phyloP scores from a whole-genome alignment of 2,797 vertebrate species.

The Rhynchotus rufescens region DNA sequence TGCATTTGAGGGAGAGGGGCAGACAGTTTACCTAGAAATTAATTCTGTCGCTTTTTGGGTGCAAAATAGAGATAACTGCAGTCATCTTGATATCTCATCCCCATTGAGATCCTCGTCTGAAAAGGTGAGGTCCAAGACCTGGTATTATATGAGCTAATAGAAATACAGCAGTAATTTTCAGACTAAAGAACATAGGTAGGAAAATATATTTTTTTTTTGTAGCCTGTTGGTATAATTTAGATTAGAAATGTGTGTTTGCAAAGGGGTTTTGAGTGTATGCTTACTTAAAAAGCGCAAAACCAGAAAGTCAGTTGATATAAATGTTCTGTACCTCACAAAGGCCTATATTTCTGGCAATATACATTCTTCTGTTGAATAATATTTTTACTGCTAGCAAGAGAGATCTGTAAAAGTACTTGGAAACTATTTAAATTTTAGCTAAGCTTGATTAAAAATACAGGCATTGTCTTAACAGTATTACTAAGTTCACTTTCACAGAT shows the following conservation, averaged over 20 bases:
- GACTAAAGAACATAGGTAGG: background rate
- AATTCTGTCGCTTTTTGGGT: background rate
- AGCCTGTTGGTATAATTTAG: background rate
- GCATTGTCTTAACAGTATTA: background rate
- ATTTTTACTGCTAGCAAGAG: background rate
- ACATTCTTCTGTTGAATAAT: background rate
- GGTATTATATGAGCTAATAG: background rate
- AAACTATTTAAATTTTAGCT: background rate
- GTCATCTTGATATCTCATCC: background rate
- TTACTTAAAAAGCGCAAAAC: background rate
- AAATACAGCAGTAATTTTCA: background rate
- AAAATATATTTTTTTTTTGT: background rate
- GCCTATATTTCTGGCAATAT: background rate
- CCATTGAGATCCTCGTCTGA: background rate
- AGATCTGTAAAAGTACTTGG: background rate
- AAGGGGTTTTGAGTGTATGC: background rate
- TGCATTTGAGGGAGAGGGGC: background rate
- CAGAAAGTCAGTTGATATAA: background rate
- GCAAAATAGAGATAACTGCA: background rate
- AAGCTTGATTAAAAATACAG: background rate
- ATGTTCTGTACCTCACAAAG: background rate
- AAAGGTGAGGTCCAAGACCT: background rate
- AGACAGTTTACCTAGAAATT: background rate
- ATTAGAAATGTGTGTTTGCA: background rate
- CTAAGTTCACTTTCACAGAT: background rate